Conservation (phyloP, 2,888 invertebrate species). For the Antheraea assamensis region DNA sequence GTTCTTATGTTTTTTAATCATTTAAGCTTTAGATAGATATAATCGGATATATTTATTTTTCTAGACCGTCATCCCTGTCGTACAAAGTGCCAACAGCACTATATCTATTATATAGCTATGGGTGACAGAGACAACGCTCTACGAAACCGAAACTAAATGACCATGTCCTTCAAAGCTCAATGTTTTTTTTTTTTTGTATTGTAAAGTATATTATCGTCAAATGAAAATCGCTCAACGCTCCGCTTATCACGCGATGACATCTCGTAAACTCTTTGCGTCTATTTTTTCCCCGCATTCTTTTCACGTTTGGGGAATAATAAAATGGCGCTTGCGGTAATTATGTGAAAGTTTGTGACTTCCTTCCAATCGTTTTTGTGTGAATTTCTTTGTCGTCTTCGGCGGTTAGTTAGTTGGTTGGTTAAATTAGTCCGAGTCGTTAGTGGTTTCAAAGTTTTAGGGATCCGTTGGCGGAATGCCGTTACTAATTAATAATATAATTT, state of each 20-base stretch:
- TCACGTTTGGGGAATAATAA: conserved; percentile 35
- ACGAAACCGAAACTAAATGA: too few species aligned
- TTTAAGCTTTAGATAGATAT: too few species aligned
- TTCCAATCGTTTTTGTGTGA: conserved; percentile 31
- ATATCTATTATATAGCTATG: too few species aligned
- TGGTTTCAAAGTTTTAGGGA: conserved; percentile 26
- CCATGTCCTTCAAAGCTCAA: too few species aligned
- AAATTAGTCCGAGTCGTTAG: conserved; percentile 32
- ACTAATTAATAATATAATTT: neutral
- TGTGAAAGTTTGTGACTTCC: conserved; percentile 43
- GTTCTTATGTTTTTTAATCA: too few species aligned
- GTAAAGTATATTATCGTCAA: neutral
- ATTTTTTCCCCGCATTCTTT: conserved; percentile 35
- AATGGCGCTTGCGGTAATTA: conserved; percentile 40
- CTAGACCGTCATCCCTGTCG: too few species aligned
- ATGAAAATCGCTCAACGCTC: conserved; percentile 27
- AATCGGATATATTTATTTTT: too few species aligned
- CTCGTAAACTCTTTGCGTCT: neutral
- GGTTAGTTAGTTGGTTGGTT: conserved; percentile 35
- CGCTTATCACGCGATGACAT: conserved; percentile 16
- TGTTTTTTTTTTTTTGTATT: too few species aligned
- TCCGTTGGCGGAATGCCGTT: neutral
- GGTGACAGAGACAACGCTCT: too few species aligned
- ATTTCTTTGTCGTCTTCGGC: conserved; percentile 29
- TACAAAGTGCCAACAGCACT: too few species aligned